Evolutionary conservation across 1,140 invertebrate species (phyloP).

Genomic region (Drosophila pallidifrons): DNA sequence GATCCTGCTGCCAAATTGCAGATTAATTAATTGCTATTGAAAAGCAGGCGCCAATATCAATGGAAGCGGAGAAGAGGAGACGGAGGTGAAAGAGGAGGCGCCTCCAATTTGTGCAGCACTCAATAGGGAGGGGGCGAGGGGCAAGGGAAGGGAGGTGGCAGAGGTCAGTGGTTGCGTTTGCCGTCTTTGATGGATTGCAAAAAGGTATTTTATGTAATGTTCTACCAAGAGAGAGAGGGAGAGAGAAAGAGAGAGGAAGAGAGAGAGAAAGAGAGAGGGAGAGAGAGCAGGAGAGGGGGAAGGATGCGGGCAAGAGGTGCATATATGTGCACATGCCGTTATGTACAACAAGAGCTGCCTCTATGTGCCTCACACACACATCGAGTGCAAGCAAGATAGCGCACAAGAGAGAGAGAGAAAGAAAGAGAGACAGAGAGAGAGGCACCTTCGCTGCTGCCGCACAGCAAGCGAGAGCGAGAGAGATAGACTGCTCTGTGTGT

Average conservation of each 20-base stretch:
- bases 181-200: conserved; percentile 79
- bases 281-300: not conserved
- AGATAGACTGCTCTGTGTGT: conserved; percentile 1
- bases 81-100: not conserved
- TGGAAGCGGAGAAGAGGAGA: not conserved
- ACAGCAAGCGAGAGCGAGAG: conserved; percentile 29
- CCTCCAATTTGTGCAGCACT: conserved; percentile 31
- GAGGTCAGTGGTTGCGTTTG: conserved; percentile 23
- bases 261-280: conserved; percentile 4
- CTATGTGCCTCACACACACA: not conserved
- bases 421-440: conserved; percentile 15
- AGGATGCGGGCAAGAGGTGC: not conserved
- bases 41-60: conserved; percentile 26
- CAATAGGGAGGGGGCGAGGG: conserved; percentile 3
- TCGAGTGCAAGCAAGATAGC: not conserved
- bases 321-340: not conserved
- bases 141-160: not conserved
- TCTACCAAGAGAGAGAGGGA: not conserved
- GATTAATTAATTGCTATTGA: conserved; percentile 69
- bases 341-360: not conserved
- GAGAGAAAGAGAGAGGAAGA: not conserved
- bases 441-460: not conserved
- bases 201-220: conserved; percentile 76
- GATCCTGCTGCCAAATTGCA: conserved; percentile 24
- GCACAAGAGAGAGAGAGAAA: conserved; percentile 7